Percentiles rank a stretch among this genome's conserved stretches.
Evolutionary conservation across 2,888 invertebrate genomes (phyloP).

Genomic region (Sphaeridia pumilis): DNA sequence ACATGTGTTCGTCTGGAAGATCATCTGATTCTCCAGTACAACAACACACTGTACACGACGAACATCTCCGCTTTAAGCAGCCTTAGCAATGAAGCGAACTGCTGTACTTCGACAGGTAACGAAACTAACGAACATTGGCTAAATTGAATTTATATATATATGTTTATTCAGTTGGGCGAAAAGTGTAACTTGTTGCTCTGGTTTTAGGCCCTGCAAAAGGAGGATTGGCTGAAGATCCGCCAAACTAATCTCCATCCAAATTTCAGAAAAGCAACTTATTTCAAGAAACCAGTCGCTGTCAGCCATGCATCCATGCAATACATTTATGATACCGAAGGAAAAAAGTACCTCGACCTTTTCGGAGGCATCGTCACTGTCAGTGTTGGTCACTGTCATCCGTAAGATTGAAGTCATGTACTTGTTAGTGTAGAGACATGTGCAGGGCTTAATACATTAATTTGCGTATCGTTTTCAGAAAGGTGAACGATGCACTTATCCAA

Average conservation of each 20-base stretch:
- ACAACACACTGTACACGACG: too few relatives aligned
- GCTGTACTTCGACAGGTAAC: too few relatives aligned
- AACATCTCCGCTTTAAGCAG: too few relatives aligned
- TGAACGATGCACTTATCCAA: constrained; percentile 61
- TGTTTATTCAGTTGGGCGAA: too few relatives aligned
- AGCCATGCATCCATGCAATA: constrained; percentile 84
- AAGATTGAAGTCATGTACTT: constrained; percentile 42
- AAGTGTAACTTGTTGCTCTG: background rate
- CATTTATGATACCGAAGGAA: constrained; percentile 75
- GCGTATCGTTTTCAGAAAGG: constrained; percentile 60
- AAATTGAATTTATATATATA: too few relatives aligned
- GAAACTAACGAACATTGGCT: too few relatives aligned
- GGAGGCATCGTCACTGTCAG: constrained; percentile 96
- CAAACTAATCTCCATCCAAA: constrained; percentile 49
- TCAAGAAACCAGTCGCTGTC: constrained; percentile 69
- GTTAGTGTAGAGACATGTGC: too few relatives aligned
- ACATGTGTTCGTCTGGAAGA: too few relatives aligned
- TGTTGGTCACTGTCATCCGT: constrained; percentile 97
- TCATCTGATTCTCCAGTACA: too few relatives aligned
- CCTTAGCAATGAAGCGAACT: too few relatives aligned
- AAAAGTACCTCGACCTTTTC: constrained; percentile 84
- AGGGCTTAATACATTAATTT: too few relatives aligned
- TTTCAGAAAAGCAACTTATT: constrained; percentile 60
- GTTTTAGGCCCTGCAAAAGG: constrained; percentile 19
- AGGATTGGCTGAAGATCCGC: constrained; percentile 48